Conservation (phyloP, 1,140 invertebrate species). For the Leptoteleia sp. region DNA sequence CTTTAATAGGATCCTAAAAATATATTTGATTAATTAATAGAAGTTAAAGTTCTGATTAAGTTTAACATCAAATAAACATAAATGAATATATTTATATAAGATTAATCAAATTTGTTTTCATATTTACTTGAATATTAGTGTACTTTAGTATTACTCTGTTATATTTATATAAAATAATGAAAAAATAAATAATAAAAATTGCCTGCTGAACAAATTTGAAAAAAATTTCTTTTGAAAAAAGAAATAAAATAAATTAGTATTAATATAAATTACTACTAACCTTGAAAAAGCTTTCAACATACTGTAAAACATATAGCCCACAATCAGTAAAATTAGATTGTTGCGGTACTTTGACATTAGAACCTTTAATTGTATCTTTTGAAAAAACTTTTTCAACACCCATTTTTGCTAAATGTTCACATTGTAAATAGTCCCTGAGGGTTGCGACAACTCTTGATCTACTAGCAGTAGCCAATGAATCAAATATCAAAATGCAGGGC, state of each 20-base stretch:
- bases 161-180: too few relatives aligned
- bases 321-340: slow-evolving; percentile 99
- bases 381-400: slow-evolving; percentile 85
- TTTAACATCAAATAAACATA: too few relatives aligned
- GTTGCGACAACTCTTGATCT: slow-evolving; percentile 91
- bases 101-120: too few relatives aligned
- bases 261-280: slow-evolving; percentile 78
- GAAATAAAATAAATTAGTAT: too few relatives aligned
- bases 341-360: slow-evolving; percentile 94
- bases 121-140: too few relatives aligned
- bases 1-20: slow-evolving; percentile 86
- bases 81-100: too few relatives aligned
- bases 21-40: slow-evolving; percentile 32
- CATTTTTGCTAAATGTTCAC: slow-evolving; percentile 93
- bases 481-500: slow-evolving; percentile 97
- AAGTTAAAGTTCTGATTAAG: too few relatives aligned
- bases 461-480: slow-evolving; percentile 92
- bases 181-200: too few relatives aligned
- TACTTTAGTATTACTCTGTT: too few relatives aligned
- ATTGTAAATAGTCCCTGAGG: slow-evolving; percentile 92
- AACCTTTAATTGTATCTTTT: slow-evolving; percentile 91
- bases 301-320: slow-evolving; percentile 96
- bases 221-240: too few relatives aligned
- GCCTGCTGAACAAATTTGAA: too few relatives aligned
- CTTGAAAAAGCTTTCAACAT: slow-evolving; percentile 97